Percentiles rank a stretch among this genome's conserved stretches.
Conservation (phyloP, 2,888 invertebrate species). For the Phyllotreta striolata region DNA sequence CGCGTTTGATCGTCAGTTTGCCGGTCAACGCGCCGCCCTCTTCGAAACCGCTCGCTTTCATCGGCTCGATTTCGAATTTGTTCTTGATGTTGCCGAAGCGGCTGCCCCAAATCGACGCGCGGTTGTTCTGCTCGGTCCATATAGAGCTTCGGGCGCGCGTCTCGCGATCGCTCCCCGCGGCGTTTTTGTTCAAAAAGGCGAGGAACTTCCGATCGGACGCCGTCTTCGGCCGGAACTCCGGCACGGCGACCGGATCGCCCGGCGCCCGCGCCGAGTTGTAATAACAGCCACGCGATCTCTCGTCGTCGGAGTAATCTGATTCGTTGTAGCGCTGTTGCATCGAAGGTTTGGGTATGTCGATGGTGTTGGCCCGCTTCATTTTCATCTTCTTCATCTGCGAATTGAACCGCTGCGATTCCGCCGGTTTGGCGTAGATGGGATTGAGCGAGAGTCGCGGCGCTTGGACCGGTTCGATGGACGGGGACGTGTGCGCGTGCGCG, state of each 20-base stretch:
- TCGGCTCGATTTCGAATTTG: constrained; percentile 82
- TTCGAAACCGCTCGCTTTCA: too few species aligned
- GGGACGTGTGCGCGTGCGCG: too few species aligned
- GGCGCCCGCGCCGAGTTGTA: constrained; percentile 67
- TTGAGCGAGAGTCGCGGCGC: constrained; percentile 41
- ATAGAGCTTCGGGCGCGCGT: constrained; percentile 37
- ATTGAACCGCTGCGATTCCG: constrained; percentile 60
- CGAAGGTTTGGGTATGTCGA: constrained; percentile 81
- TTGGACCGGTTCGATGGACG: constrained; percentile 32
- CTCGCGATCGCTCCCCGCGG: constrained; percentile 58
- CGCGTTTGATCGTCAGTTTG: constrained; percentile 49
- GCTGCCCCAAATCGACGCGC: constrained; percentile 74
- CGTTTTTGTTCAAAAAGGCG: constrained; percentile 81
- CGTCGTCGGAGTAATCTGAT: constrained; percentile 53
- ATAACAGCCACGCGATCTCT: constrained; percentile 55
- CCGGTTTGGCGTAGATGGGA: constrained; percentile 52
- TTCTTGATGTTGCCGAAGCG: constrained; percentile 86
- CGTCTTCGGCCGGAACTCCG: constrained; percentile 80
- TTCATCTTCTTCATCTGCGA: constrained; percentile 70
- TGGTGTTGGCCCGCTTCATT: constrained; percentile 89
- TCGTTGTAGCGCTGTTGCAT: constrained; percentile 61
- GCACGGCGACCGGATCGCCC: constrained; percentile 60
- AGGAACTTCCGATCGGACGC: constrained; percentile 86
- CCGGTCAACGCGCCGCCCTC: constrained; percentile 25
- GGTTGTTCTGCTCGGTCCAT: constrained; percentile 49